Conservation (phyloP, 1,140 invertebrate genomes). For the Conus betulinus region DNA sequence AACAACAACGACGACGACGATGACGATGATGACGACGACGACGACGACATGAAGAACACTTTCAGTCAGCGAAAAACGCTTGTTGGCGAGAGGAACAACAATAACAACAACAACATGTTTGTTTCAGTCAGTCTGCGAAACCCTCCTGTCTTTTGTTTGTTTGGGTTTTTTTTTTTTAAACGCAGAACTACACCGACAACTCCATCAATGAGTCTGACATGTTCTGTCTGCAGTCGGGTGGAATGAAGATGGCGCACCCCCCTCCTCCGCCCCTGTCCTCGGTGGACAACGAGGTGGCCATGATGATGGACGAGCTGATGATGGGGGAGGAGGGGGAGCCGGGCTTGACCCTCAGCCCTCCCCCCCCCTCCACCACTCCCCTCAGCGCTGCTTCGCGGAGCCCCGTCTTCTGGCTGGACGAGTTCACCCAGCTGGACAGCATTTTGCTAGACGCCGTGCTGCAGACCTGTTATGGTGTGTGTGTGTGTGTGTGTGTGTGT, state of each 20-base stretch:
- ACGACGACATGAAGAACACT: no score
- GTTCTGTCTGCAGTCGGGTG: neutral
- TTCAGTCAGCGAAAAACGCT: no score
- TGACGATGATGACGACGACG: no score
- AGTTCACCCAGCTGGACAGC: conserved; percentile 46
- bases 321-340: neutral
- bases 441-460: conserved; percentile 51
- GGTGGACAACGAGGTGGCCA: neutral
- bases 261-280: neutral
- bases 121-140: no score
- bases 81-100: no score
- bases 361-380: neutral
- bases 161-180: no score
- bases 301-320: conserved; percentile 26
- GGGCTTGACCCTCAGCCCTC: neutral
- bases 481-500: conserved; percentile 48
- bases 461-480: conserved; percentile 55
- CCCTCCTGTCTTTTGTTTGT: no score
- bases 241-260: neutral
- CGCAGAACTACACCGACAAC: no score
- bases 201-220: no score
- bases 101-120: no score
- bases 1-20: no score
- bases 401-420: conserved; percentile 36
- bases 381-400: neutral